A percentile compares a stretch with the other conserved stretches of the same genome.
phyloP scores from a whole-genome alignment of 2,888 invertebrate species.

The Nasonovia ribisnigri region DNA sequence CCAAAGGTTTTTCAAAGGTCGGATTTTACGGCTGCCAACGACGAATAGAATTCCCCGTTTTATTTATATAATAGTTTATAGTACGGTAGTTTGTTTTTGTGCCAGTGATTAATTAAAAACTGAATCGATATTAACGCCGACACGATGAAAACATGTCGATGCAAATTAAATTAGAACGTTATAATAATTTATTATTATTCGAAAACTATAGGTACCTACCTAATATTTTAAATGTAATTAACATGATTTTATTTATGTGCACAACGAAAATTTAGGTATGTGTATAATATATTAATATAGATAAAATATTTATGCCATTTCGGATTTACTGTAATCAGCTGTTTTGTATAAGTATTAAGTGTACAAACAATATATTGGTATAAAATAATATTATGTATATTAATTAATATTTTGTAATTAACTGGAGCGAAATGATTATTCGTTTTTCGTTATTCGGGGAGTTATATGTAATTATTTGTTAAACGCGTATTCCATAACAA shows the following conservation, averaged over 20 bases:
- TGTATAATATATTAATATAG: too few species aligned
- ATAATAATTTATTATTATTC: background rate
- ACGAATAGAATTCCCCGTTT: constrained; percentile 20
- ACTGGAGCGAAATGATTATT: background rate
- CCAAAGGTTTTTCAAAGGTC: constrained; percentile 47
- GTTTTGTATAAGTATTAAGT: background rate
- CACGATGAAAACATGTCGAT: background rate
- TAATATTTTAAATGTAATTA: background rate
- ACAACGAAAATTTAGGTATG: background rate
- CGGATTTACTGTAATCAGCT: background rate
- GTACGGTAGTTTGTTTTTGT: constrained; percentile 10
- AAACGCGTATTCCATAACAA: background rate
- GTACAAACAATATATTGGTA: background rate
- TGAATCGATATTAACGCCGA: background rate
- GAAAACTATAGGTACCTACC: background rate
- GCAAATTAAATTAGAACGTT: background rate
- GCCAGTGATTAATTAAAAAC: constrained; percentile 42
- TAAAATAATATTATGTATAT: background rate
- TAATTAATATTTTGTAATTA: background rate
- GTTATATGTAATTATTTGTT: background rate
- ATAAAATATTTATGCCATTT: background rate
- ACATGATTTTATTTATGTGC: background rate
- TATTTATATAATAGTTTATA: background rate
- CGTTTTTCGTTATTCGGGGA: background rate
- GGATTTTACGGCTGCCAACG: background rate